A percentile compares a stretch with the other conserved stretches of the same genome.
Evolutionary conservation across 2,888 invertebrate species (phyloP).

Genomic region (Byasa hedistus): DNA sequence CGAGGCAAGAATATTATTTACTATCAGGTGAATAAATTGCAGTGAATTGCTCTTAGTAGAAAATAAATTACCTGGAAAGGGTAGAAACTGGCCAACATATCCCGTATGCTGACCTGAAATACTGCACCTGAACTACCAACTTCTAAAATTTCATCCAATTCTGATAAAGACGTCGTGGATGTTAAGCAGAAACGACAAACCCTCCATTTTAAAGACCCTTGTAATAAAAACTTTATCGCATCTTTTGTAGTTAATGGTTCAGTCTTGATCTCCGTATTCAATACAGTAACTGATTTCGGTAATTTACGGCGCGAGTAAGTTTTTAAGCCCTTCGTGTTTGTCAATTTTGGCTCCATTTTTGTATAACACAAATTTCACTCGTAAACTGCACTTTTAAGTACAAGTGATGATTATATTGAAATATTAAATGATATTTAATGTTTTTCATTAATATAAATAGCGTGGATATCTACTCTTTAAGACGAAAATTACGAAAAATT

Average conservation of each 20-base stretch:
- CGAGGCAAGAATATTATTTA: too few species aligned
- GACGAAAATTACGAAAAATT: slow-evolving; percentile 9
- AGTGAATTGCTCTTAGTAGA: too few species aligned
- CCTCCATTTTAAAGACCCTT: slow-evolving; percentile 53
- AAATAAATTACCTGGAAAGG: slow-evolving; percentile 59
- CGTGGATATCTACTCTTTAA: background rate
- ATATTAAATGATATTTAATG: background rate
- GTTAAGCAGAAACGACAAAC: slow-evolving; percentile 67
- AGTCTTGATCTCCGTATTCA: slow-evolving; percentile 15
- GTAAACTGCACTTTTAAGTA: background rate
- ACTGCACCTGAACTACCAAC: slow-evolving; percentile 52
- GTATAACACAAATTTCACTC: slow-evolving; percentile 3
- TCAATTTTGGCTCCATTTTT: slow-evolving; percentile 35
- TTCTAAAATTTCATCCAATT: slow-evolving; percentile 60
- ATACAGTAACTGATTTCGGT: slow-evolving; percentile 8
- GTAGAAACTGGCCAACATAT: slow-evolving; percentile 66
- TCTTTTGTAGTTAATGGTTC: slow-evolving; percentile 54
- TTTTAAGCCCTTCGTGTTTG: slow-evolving; percentile 31
- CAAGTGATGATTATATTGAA: slow-evolving; percentile 1
- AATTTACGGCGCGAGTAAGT: slow-evolving; percentile 29
- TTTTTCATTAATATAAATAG: background rate
- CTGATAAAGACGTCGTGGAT: slow-evolving; percentile 48
- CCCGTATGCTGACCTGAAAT: slow-evolving; percentile 60
- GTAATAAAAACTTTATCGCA: slow-evolving; percentile 58
- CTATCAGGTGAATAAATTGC: too few species aligned